phyloP scores from a whole-genome alignment of 2,888 invertebrate species.

The Lingula anatina region DNA sequence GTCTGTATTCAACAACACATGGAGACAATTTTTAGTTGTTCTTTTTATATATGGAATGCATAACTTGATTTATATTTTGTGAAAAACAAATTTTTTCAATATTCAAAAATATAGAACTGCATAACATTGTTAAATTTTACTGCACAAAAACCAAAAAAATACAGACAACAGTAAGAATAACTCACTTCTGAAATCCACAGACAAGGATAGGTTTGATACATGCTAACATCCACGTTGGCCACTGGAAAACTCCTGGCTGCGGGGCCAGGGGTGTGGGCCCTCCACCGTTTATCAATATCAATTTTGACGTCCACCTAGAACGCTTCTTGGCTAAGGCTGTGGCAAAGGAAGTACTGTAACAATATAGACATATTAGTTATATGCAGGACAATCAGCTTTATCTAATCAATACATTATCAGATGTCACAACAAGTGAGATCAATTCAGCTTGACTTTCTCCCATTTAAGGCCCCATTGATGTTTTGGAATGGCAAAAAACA shows the following conservation, averaged over 20 bases:
- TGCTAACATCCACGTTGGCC: conserved; percentile 54
- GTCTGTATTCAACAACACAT: too few species aligned
- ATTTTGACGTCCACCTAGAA: conserved; percentile 58
- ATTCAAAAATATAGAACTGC: too few species aligned
- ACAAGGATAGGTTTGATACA: conserved; percentile 60
- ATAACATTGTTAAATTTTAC: conserved; percentile 12
- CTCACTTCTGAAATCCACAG: conserved; percentile 58
- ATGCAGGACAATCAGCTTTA: too few species aligned
- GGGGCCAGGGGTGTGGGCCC: conserved; percentile 64
- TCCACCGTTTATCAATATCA: conserved; percentile 65
- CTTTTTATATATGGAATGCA: too few species aligned
- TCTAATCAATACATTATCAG: too few species aligned
- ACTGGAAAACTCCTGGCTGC: conserved; percentile 55
- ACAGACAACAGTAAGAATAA: not conserved
- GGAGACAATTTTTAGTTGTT: too few species aligned
- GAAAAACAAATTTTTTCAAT: too few species aligned
- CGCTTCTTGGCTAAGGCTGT: conserved; percentile 61
- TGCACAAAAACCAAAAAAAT: conserved; percentile 20
- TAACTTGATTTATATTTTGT: too few species aligned
- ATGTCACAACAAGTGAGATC: too few species aligned
- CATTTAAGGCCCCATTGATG: too few species aligned
- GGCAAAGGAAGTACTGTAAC: conserved; percentile 61
- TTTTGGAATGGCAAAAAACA: too few species aligned
- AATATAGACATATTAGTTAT: conserved; percentile 4
- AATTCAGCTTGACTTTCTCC: too few species aligned